Evolutionary conservation across 1,140 invertebrate genomes (phyloP), one percentile per base, ranked within the genome.

Genomic region (Drosophila lini): DNA sequence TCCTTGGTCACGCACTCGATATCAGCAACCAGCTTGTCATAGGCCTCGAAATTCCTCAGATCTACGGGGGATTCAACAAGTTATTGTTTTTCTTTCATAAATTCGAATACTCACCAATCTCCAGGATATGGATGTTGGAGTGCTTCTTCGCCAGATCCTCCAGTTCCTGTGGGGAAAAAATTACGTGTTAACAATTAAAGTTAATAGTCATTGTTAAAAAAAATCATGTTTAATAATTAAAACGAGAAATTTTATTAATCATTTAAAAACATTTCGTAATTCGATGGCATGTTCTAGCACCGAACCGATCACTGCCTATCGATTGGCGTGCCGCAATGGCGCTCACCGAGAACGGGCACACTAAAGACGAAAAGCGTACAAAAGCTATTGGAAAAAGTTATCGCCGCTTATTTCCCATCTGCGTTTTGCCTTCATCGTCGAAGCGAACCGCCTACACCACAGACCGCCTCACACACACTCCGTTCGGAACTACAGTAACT

Each of bases 51-150:
- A 62, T 97, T 93, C 28, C 83, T 94, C 16, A 97, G 92, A 93
- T 97, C 96, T 97, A 28, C 3, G 56, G 16, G n/a, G 15, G 13
- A 53, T 36, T 22, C 2, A n/a, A 10, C 0, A 22, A 10, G 6
- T 10, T 22, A 38, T 2, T 10, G 13, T 1, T 6, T 10, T 44
- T 10, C 10, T 10, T 41, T 1, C 22, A 6, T 6, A 15, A 19
- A 10, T 25, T 41, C 0, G 1, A 9, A 22, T 0, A 40, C 53
- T 93, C 94, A 96, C 96, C 96, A 85, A 96, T 93, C 92, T 95
- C 91, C 55, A 96, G 90, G 36, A 96, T 94, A 45, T 95, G 94
- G 42, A 97, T 84, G 80, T 95, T 95, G 67, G 93, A 92, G 77
- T 95, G 85, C 52, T 93, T 80, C 48, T 94, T 83, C 11, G 95